These are phyloP conservation scores for Himalopsyche kuldschensis DNA, from an alignment of 2,888 invertebrate genomes.

Conservation along the genomic window DNA sequence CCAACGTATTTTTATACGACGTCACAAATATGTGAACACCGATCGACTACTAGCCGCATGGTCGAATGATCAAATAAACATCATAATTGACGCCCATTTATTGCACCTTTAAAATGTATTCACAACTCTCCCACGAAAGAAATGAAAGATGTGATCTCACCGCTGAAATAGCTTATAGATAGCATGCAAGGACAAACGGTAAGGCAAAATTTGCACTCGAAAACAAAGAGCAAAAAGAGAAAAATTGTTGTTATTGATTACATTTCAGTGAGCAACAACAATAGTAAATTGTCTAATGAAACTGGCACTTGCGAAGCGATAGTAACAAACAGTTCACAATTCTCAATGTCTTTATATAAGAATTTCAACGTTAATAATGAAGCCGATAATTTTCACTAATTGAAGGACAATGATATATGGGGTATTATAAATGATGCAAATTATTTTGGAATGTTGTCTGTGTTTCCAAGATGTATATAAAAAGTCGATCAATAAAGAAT, in stretches of 20 bases:
- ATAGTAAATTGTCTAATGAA: background rate
- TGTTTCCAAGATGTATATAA: background rate
- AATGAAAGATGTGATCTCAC: too few species aligned
- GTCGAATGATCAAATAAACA: background rate
- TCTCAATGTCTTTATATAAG: too few species aligned
- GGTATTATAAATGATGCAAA: background rate
- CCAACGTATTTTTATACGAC: background rate
- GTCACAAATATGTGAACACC: background rate
- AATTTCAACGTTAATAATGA: too few species aligned
- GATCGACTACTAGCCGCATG: background rate
- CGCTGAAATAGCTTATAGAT: background rate
- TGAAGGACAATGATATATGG: background rate
- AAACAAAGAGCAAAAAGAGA: background rate
- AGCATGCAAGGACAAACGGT: background rate
- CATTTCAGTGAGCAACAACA: background rate
- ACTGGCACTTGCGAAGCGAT: too few species aligned
- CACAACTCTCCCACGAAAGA: too few species aligned
- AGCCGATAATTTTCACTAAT: background rate
- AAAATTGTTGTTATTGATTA: background rate
- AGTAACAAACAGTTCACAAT: too few species aligned
- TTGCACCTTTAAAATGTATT: too few species aligned
- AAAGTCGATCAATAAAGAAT: too few species aligned
- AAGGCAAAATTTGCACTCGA: background rate
- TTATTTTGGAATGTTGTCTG: background rate
- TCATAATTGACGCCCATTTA: too few species aligned